These are phyloP conservation scores for Pluvialis apricaria DNA, from an alignment of 2,113 vertebrate species.

Conservation along the genomic window DNA sequence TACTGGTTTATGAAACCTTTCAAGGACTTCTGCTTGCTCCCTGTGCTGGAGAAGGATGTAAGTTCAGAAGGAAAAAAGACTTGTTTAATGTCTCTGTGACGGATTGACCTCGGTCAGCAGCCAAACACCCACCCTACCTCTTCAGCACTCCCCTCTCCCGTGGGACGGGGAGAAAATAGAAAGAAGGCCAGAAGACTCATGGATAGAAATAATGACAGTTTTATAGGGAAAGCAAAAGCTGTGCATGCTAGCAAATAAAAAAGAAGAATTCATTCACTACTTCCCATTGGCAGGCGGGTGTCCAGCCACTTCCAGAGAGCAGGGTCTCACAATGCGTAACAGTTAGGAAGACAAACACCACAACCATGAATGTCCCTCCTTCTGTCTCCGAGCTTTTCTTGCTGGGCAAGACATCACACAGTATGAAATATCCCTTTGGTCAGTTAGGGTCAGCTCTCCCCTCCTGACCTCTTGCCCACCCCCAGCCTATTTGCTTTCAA, in stretches of 20 bases:
- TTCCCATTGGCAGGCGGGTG: background rate
- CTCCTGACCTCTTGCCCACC: background rate
- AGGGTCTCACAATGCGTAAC: background rate
- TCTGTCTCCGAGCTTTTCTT: background rate
- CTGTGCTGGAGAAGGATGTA: background rate
- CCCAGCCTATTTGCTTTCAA: background rate
- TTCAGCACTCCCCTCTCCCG: background rate
- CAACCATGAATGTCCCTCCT: background rate
- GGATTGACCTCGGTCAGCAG: background rate
- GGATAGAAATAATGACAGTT: background rate
- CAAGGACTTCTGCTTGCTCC: background rate
- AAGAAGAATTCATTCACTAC: background rate
- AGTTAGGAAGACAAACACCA: background rate
- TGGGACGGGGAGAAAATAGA: background rate
- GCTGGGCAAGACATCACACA: background rate
- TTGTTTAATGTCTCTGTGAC: background rate
- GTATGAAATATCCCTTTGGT: background rate
- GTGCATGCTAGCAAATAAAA: background rate
- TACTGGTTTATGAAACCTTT: background rate
- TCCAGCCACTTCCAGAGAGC: background rate
- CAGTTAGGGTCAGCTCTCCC: background rate
- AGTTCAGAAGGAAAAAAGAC: background rate
- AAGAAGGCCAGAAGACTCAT: background rate
- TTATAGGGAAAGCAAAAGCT: background rate
- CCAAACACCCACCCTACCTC: background rate